Evolutionary conservation across 1,140 invertebrate genomes (phyloP), one percentile per base, ranked within the genome.

Genomic region (Atta colombica): DNA sequence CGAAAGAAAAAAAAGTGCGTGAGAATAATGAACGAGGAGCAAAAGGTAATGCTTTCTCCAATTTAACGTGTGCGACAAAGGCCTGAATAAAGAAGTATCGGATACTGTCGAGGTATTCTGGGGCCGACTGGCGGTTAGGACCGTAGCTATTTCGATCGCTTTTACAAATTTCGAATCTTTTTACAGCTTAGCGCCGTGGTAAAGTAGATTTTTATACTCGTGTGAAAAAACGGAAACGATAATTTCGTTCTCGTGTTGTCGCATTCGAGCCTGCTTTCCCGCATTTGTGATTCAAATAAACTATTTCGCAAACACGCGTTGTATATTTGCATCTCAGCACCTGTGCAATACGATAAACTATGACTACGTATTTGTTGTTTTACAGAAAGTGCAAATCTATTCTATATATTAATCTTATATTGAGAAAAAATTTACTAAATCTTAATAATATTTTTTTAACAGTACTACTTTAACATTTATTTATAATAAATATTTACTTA

Each of bases 151-250:
- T 84, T 84, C 69, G 69, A 84, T 75, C 80, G 69, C 69, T 84
- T 84, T 84, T 84, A 82, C 68, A 84, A 84, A 63, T 84, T 84
- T 84, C 39, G 39, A 74, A 25, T 82, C 68, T 82, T 74, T 61
- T 74, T 82, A 82, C 68, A 74, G 80, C 68, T 82, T 82, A 61
- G 35, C 80, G 68, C 68, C 35, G n/a, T 81, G 39, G 78, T 45
- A 21, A 39, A 7, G 55, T 74, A 82, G 39, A 82, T 72, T 82
- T 82, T 82, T 82, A 82, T 82, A 82, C 31, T 39, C 68, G 16
- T 31, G 39, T 71, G 14, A 3, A n/a, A 80, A 31, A 77, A 49
- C 25, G 21, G 12, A 35, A 69, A 49, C 49, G 49, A 69, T 8
- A 58, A 28, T 69, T 31, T 53, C 31, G n/a, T 81, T 69, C 45